phyloP scores from a whole-genome alignment of 2,113 vertebrate species.

The Anolis carolinensis region DNA sequence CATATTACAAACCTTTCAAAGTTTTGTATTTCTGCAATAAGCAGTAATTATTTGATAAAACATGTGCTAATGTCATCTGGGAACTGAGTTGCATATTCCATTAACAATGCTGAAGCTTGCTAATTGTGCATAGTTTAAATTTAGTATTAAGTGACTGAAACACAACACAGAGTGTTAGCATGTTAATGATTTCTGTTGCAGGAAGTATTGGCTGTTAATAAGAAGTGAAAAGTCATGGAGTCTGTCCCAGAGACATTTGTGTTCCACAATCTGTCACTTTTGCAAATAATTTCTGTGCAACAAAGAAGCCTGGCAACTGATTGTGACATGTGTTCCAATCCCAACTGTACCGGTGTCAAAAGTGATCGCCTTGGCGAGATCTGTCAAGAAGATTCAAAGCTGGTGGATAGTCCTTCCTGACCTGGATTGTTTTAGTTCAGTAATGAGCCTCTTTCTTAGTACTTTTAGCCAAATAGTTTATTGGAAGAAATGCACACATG shows the following conservation, averaged over 20 bases:
- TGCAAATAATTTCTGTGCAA: background rate
- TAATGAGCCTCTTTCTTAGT: background rate
- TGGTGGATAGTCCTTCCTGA: too few species aligned
- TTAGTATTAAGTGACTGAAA: conserved; percentile 35
- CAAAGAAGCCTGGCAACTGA: background rate
- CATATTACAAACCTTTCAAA: conserved; percentile 2
- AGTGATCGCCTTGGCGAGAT: background rate
- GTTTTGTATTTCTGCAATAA: conserved; percentile 9
- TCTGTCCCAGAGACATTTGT: background rate
- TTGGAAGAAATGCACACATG: too few species aligned
- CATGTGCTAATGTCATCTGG: background rate
- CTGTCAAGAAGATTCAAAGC: background rate
- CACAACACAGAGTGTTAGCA: background rate
- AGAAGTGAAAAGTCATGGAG: background rate
- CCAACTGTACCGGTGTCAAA: background rate
- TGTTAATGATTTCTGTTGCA: conserved; percentile 6
- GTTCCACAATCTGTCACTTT: background rate
- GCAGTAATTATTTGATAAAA: background rate
- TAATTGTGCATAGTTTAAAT: conserved; percentile 29
- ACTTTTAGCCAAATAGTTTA: too few species aligned
- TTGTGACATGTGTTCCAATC: background rate
- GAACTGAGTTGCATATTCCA: conserved; percentile 11
- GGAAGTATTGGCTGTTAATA: background rate
- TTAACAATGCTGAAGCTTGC: conserved; percentile 26
- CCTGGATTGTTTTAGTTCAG: background rate